phyloP scores from a whole-genome alignment of 2,113 vertebrate species.

The Prunella himalayana region DNA sequence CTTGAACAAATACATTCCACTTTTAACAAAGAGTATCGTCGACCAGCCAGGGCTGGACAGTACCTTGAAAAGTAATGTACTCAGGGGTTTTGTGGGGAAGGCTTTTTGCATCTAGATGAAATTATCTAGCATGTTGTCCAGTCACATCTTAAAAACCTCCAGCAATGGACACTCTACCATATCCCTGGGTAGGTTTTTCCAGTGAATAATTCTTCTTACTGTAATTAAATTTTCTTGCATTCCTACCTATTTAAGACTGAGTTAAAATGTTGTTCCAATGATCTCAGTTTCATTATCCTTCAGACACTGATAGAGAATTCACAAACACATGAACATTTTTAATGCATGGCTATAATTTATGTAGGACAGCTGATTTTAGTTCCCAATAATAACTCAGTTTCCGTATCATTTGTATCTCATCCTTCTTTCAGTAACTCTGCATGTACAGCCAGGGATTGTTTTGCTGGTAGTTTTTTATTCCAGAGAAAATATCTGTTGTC shows the following conservation, averaged over 20 bases:
- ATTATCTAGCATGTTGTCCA: neutral
- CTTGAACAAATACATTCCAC: neutral
- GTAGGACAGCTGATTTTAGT: neutral
- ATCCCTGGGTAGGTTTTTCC: neutral
- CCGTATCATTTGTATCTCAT: neutral
- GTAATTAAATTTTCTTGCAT: neutral
- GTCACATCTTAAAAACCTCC: neutral
- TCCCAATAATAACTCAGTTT: neutral
- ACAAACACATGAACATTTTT: neutral
- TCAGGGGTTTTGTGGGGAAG: neutral
- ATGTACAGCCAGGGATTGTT: neutral
- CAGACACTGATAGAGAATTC: neutral
- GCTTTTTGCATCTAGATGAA: neutral
- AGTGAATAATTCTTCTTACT: neutral
- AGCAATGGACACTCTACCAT: neutral
- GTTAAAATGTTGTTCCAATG: neutral
- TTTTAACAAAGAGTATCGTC: neutral
- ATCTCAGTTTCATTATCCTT: neutral
- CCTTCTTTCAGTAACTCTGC: neutral
- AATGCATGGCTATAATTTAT: neutral
- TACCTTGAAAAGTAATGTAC: neutral
- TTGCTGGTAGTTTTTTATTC: neutral
- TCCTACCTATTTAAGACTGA: neutral
- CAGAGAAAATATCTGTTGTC: neutral
- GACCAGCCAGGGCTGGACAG: neutral